phyloP scores from a whole-genome alignment of 2,113 vertebrate species.

The Mungos mungo region DNA sequence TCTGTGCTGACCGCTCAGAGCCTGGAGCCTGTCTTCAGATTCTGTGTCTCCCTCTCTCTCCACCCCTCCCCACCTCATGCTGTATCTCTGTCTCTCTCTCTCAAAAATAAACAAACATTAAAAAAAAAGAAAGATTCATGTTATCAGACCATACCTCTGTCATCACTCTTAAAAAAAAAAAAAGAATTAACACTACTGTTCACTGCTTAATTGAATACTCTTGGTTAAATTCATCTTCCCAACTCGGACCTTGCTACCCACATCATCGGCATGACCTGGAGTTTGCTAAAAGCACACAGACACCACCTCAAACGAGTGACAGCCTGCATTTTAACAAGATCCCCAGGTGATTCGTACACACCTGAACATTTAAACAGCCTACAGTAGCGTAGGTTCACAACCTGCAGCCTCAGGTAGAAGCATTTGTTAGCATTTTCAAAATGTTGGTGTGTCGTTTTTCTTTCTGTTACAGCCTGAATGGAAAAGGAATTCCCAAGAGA shows the following conservation, averaged over 20 bases:
- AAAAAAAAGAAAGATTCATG: too few relatives aligned
- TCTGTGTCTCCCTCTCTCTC: too few relatives aligned
- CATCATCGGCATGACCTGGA: not conserved
- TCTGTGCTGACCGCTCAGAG: too few relatives aligned
- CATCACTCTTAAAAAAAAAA: too few relatives aligned
- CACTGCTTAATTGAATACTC: not conserved
- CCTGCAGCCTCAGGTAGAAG: not conserved
- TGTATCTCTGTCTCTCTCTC: too few relatives aligned
- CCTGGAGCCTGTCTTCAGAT: too few relatives aligned
- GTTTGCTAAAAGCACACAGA: not conserved
- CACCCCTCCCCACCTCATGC: too few relatives aligned
- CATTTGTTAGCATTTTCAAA: not conserved
- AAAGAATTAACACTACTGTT: not conserved
- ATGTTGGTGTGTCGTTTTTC: not conserved
- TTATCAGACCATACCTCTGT: too few relatives aligned
- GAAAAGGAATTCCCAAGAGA: not conserved
- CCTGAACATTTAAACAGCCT: not conserved
- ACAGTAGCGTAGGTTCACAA: not conserved
- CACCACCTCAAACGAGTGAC: not conserved
- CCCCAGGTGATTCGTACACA: not conserved
- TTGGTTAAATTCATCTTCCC: not conserved
- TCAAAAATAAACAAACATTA: too few relatives aligned
- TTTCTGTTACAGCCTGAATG: not conserved
- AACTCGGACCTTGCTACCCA: not conserved
- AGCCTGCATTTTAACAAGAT: not conserved